A percentile compares a stretch with the other conserved stretches of the same genome.
phyloP scores from a whole-genome alignment of 2,888 invertebrate genomes.

The Himalopsyche anomala region DNA sequence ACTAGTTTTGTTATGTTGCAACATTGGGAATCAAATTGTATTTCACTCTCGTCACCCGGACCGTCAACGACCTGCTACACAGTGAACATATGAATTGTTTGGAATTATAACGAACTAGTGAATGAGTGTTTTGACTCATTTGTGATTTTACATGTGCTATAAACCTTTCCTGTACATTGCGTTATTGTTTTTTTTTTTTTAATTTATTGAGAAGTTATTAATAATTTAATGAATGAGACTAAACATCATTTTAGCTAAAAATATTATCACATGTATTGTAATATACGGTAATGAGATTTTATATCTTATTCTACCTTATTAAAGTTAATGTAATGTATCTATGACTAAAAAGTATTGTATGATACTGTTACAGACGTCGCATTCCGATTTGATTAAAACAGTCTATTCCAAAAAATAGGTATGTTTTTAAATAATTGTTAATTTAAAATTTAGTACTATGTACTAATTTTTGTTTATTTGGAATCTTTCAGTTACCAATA shows the following conservation, averaged over 20 bases:
- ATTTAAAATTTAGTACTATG: not conserved
- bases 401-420: conserved; percentile 22
- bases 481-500: conserved; percentile 5
- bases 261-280: not conserved
- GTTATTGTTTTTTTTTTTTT: not conserved
- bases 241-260: not conserved
- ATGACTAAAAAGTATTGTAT: conserved; percentile 22
- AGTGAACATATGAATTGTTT: conserved; percentile 19
- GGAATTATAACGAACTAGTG: not conserved
- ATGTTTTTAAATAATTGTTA: not conserved
- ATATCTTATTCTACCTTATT: not conserved
- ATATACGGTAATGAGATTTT: not conserved
- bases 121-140: conserved; percentile 21
- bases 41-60: not conserved
- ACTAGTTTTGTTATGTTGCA: not conserved
- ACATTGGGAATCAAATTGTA: not conserved
- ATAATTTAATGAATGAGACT: not conserved
- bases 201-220: conserved; percentile 17
- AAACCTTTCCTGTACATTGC: not conserved
- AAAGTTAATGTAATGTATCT: not conserved
- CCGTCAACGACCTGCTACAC: not conserved
- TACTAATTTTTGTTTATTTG: conserved; percentile 5
- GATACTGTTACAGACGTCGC: not conserved
- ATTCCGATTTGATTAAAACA: conserved; percentile 1
- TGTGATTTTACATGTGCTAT: conserved; percentile 27